Evolutionary conservation across 2,113 vertebrate genomes (phyloP), one percentile per base, ranked within the genome.

Genomic region (Salvelinus namaycush): DNA sequence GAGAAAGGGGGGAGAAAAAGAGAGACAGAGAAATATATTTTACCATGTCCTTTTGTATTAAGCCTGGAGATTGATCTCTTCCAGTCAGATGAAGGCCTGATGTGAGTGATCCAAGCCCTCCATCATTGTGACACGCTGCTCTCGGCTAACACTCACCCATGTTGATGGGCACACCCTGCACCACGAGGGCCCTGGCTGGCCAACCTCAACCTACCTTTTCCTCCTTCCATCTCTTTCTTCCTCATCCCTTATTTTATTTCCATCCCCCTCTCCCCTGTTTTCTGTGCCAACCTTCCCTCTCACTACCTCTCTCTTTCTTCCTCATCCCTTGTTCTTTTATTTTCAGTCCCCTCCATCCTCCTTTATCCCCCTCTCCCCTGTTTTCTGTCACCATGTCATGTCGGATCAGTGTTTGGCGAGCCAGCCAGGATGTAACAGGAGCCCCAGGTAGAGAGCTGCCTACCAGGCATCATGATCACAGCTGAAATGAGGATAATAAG

Each of bases 331-430:
- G 90, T 93, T 95, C 95, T 96, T 95, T 95, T 95, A 93, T 94
- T 96, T 92, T 54, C 51, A 54, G 16, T 18, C 51, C 51, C 51
- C 51, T 92, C 89, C 84, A 84, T 89, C 87, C 67, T 26, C 31
- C 14, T 26, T 16, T 8, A 27, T 27, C 26, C 90, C 87, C 84
- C 91, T 94, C 89, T 93, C 88, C 93, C 94, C 95, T 94, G 94
- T 92, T 95, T 96, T 93, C 94, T 95, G 94, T 96, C 95, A 94
- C 91, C 48, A 60, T 96, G 97, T 97, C 96, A 94, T 94, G 93
- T 96, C 91, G 93, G 95, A 97, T 98, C 94, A 96, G 86, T 89
- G 90, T 95, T 93, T 59, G 84, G 90, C 88, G 88, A 88, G 89
- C 83, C 86, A 76, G 83, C 96, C 95, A 94, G 91, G 44, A 62